These are phyloP conservation scores for Anagrus nilaparvatae DNA, from an alignment of 1,140 invertebrate species.

Conservation along the genomic window DNA sequence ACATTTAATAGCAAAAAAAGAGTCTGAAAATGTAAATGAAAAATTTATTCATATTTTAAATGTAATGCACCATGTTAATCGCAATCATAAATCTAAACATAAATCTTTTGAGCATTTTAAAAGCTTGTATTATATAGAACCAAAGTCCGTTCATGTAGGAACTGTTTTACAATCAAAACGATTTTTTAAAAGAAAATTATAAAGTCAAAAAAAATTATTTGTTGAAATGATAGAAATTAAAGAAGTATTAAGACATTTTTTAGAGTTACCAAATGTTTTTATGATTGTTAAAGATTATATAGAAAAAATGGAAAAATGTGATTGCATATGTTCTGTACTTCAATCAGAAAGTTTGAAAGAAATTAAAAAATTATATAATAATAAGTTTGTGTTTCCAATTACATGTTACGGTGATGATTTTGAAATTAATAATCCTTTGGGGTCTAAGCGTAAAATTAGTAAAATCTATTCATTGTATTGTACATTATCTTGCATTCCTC, in stretches of 20 bases:
- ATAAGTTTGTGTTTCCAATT: constrained; percentile 25
- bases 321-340: constrained; percentile 12
- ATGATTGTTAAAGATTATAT: constrained; percentile 14
- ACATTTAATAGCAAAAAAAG: constrained; percentile 10
- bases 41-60: constrained; percentile 10
- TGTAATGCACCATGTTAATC: constrained; percentile 11
- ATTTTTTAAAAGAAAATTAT: constrained; percentile 8
- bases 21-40: constrained; percentile 8
- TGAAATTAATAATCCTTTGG: constrained; percentile 28
- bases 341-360: constrained; percentile 19
- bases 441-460: constrained; percentile 22
- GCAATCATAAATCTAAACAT: constrained; percentile 18
- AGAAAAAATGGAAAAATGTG: constrained; percentile 10
- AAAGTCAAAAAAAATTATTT: constrained; percentile 13
- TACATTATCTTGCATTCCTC: constrained; percentile 23
- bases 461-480: constrained; percentile 27
- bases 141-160: constrained; percentile 10
- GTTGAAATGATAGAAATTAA: constrained; percentile 18
- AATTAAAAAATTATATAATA: constrained; percentile 16
- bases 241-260: constrained; percentile 18
- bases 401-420: constrained; percentile 27
- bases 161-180: constrained; percentile 5
- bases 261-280: constrained; percentile 21
- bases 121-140: constrained; percentile 11
- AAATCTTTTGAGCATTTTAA: constrained; percentile 11